A percentile compares a stretch with the other conserved stretches of the same genome.
Evolutionary conservation across 2,888 invertebrate species (phyloP).

Genomic region (Noctua fimbriata): DNA sequence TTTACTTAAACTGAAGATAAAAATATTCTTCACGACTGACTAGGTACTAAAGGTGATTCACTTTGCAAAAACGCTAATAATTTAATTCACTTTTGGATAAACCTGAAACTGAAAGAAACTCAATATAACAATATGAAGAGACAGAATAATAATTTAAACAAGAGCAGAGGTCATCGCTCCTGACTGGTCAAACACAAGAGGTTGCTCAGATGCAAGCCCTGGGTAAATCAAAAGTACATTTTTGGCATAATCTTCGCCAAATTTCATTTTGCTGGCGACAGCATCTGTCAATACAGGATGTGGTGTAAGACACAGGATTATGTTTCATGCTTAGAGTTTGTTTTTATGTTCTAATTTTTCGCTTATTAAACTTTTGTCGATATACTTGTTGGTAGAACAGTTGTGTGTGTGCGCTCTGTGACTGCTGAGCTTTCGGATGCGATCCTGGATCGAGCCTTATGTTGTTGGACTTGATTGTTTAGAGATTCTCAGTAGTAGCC

Average conservation of each 20-base stretch:
- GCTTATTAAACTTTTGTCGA: background rate
- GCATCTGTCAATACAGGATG: constrained; percentile 45
- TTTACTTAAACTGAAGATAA: background rate
- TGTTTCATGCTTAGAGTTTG: background rate
- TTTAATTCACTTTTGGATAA: background rate
- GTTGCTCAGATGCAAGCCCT: constrained; percentile 47
- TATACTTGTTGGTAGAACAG: background rate
- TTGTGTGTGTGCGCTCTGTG: background rate
- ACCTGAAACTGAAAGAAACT: constrained; percentile 2
- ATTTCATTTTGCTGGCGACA: constrained; percentile 47
- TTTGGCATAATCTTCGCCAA: constrained; percentile 54
- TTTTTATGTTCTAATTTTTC: background rate
- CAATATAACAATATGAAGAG: constrained; percentile 11
- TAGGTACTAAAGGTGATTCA: background rate
- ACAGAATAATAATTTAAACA: constrained; percentile 31
- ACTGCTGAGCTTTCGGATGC: background rate
- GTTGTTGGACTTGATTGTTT: background rate
- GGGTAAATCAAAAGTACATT: constrained; percentile 56
- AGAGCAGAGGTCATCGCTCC: constrained; percentile 51
- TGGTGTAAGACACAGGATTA: constrained; percentile 31
- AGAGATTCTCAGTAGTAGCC: background rate
- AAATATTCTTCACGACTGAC: background rate
- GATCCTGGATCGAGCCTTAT: background rate
- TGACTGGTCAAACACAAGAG: constrained; percentile 32
- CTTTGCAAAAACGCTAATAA: background rate